Conservation (phyloP, 37 sponge, comb jelly and placozoan genomes). For the Bolinopsis microptera region DNA sequence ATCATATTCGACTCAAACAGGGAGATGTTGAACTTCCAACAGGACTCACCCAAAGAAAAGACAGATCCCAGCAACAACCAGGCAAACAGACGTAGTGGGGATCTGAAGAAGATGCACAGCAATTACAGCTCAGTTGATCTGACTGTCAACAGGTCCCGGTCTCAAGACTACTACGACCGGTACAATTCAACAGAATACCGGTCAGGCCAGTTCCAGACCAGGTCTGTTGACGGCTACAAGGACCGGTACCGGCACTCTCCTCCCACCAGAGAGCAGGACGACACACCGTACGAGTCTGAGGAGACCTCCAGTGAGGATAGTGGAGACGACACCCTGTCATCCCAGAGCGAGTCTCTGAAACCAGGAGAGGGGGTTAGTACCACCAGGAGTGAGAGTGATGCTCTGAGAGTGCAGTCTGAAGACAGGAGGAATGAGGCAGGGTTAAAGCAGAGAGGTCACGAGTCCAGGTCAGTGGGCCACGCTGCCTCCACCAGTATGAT, state of each 20-base stretch:
- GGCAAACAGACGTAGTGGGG: not conserved
- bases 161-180: constrained; percentile 60
- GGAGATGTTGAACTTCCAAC: not conserved
- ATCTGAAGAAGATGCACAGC: constrained; percentile 36
- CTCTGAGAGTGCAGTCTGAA: not conserved
- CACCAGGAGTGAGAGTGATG: not conserved
- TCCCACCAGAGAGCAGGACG: constrained; percentile 47
- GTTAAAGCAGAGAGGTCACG: not conserved
- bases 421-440: not conserved
- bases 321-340: constrained; percentile 5
- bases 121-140: constrained; percentile 54
- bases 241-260: constrained; percentile 63
- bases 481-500: not conserved
- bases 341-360: not conserved
- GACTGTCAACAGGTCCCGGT: constrained; percentile 19
- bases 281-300: constrained; percentile 29
- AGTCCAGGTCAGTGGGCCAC: constrained; percentile 34
- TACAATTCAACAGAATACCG: constrained; percentile 20
- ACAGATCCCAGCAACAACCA: not conserved
- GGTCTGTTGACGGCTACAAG: not conserved
- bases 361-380: not conserved
- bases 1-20: constrained; percentile 11
- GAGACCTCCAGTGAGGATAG: constrained; percentile 51
- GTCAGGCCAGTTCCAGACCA: not conserved
- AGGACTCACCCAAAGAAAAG: not conserved